Conservation (phyloP, 92 coral and sea anemone genomes). For the Paramuricea clavata region DNA sequence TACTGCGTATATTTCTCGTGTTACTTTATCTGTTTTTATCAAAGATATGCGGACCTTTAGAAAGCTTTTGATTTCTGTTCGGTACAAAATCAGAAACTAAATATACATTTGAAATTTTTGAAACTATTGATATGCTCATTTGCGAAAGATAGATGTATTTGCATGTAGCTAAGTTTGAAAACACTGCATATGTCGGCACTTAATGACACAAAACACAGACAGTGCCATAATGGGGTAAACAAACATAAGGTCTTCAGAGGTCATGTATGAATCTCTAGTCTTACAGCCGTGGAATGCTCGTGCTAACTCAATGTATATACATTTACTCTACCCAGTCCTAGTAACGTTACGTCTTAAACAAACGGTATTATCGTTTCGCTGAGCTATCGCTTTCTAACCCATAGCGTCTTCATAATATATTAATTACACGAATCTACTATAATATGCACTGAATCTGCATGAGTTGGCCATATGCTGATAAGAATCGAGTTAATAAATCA, state of each 20-base stretch:
- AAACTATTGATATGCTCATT: background rate
- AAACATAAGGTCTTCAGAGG: conserved; percentile 19
- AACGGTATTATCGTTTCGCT: background rate
- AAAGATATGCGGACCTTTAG: background rate
- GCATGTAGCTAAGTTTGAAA: background rate
- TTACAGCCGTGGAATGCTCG: background rate
- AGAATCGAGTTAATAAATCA: background rate
- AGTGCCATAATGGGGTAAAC: background rate
- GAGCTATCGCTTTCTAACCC: background rate
- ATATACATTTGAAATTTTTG: background rate
- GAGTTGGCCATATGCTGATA: conserved; percentile 14
- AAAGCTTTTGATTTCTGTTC: background rate
- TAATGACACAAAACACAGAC: background rate
- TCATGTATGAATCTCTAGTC: background rate
- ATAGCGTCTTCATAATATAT: conserved; percentile 2
- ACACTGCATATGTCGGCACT: background rate
- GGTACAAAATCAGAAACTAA: background rate
- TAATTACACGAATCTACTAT: conserved; percentile 11
- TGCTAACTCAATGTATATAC: background rate
- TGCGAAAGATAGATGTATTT: background rate
- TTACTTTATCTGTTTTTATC: background rate
- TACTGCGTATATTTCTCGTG: background rate
- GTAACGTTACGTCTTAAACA: too few species aligned
- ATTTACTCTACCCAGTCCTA: background rate
- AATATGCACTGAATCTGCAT: background rate